Conservation (phyloP, 92 coral and sea anemone species). For the Bergia puertoricense region DNA sequence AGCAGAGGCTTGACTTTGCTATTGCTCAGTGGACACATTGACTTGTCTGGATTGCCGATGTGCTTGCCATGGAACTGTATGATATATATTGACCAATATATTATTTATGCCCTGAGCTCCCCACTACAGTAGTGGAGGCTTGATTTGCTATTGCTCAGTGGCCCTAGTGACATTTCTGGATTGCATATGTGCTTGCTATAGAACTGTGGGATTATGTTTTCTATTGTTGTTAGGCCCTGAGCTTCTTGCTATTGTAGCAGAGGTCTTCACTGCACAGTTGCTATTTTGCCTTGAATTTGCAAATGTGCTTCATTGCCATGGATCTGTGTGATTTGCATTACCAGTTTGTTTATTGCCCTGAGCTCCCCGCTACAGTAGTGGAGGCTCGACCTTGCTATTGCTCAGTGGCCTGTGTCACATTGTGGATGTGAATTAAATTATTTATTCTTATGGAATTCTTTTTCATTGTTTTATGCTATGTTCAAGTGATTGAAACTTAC, state of each 20-base stretch:
- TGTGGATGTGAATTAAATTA: not conserved
- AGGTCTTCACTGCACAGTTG: not conserved
- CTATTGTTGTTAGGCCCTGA: too few species aligned
- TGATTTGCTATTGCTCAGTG: not conserved
- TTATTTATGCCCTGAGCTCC: conserved; percentile 1
- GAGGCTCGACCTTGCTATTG: conserved; percentile 8
- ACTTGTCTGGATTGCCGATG: not conserved
- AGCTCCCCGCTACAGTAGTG: not conserved
- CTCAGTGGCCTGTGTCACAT: not conserved
- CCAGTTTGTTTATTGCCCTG: not conserved
- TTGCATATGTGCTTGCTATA: not conserved
- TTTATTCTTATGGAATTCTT: too few species aligned
- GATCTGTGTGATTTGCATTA: not conserved
- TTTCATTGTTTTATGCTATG: too few species aligned
- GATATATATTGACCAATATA: not conserved
- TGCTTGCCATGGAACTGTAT: not conserved
- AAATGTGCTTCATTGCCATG: conserved; percentile 36
- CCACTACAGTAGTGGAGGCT: conserved; percentile 2
- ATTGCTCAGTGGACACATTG: not conserved
- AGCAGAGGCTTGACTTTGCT: not conserved
- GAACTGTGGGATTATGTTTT: not conserved
- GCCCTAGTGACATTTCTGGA: not conserved
- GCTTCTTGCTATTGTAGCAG: not conserved
- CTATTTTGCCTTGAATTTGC: conserved; percentile 19
- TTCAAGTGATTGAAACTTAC: too few species aligned